Percentiles rank a stretch among this genome's conserved stretches.
phyloP scores from a whole-genome alignment of 2,113 vertebrate genomes.

The Benitochromis conjunctus region DNA sequence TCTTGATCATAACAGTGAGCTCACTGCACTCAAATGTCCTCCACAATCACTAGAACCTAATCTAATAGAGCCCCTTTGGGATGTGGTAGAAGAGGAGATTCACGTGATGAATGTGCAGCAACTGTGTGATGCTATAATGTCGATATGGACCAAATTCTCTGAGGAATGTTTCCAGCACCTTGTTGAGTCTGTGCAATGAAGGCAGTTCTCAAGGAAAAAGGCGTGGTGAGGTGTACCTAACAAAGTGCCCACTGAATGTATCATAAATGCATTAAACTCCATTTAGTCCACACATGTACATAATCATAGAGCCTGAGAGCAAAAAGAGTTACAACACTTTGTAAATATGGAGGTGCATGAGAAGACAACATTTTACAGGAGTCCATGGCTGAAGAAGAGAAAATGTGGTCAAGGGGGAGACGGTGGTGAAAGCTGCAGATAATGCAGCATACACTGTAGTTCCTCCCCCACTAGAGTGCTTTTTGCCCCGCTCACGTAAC shows the following conservation, averaged over 20 bases:
- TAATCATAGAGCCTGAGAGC: neutral
- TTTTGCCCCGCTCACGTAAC: neutral
- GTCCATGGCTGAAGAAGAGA: neutral
- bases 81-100: neutral
- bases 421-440: neutral
- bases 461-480: neutral
- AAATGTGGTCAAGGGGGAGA: neutral
- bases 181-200: neutral
- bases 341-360: neutral
- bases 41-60: neutral
- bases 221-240: neutral
- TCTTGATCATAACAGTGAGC: neutral
- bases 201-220: neutral
- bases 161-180: neutral
- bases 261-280: neutral
- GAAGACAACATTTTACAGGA: neutral
- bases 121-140: no score
- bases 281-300: neutral
- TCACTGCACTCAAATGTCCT: neutral
- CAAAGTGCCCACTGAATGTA: neutral
- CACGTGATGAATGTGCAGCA: neutral
- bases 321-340: neutral
- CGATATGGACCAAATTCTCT: no score
- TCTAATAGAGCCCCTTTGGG: neutral
- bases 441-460: neutral